Evolutionary conservation across 2,797 vertebrate species (phyloP).

Genomic region (Cryptoblepharus egeriae): DNA sequence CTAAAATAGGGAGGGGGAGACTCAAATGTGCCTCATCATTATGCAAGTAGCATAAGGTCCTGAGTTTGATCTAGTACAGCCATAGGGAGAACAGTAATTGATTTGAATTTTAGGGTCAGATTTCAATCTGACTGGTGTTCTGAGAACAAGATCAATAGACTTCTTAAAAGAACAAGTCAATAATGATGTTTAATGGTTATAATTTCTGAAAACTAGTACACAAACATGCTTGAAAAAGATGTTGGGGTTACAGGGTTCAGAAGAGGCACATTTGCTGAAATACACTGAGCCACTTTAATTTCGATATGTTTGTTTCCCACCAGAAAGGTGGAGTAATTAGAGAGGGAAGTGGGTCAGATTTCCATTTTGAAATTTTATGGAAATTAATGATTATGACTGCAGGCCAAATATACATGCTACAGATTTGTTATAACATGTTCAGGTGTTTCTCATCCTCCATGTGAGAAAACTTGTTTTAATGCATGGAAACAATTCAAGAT

Average conservation of each 20-base stretch:
- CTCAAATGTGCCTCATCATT: background rate
- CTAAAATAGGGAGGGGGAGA: background rate
- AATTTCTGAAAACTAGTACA: background rate
- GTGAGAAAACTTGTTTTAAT: slow-evolving; percentile 47
- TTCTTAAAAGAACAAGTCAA: background rate
- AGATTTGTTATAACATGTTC: slow-evolving; percentile 31
- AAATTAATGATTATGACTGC: background rate
- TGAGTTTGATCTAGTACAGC: background rate
- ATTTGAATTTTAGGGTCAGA: background rate
- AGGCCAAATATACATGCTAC: slow-evolving; percentile 29
- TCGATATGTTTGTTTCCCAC: background rate
- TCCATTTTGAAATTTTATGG: background rate
- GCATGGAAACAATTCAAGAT: slow-evolving; percentile 59
- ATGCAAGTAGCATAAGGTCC: background rate
- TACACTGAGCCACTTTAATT: background rate
- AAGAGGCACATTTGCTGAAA: background rate
- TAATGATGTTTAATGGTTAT: background rate
- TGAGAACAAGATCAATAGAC: background rate
- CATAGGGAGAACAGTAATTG: background rate
- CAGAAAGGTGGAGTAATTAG: background rate
- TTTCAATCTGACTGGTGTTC: background rate
- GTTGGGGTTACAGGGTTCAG: background rate
- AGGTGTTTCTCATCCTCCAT: slow-evolving; percentile 47
- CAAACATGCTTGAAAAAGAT: background rate
- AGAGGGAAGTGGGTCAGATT: background rate